Conservation (phyloP, 35 echinoderm and acorn worm species). For the Amphiura filiformis region DNA sequence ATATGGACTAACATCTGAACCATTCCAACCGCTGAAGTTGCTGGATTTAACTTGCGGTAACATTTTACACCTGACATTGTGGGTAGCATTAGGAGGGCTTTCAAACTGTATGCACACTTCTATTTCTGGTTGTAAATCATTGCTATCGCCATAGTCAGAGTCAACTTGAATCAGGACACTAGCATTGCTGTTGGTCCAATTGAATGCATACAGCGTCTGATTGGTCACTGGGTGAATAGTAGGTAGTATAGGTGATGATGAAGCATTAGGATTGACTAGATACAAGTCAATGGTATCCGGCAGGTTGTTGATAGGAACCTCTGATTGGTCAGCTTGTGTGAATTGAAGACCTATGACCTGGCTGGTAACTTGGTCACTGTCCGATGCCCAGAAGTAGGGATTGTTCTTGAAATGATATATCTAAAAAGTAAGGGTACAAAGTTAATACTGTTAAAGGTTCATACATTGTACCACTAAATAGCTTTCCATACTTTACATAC, state of each 20-base stretch:
- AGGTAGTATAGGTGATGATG: not conserved
- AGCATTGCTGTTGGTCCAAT: slow-evolving; percentile 31
- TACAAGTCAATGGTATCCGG: slow-evolving; percentile 40
- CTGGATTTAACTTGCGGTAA: not conserved
- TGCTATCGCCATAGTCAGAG: not conserved
- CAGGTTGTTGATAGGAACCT: slow-evolving; percentile 29
- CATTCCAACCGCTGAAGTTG: slow-evolving; percentile 23
- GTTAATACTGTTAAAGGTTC: not conserved
- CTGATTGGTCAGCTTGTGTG: slow-evolving; percentile 4
- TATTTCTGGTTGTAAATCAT: not conserved
- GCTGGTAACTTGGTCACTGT: slow-evolving; percentile 38
- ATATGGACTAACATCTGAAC: slow-evolving; percentile 49
- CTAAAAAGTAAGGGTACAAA: slow-evolving; percentile 16
- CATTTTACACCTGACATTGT: slow-evolving; percentile 1
- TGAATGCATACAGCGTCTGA: slow-evolving; percentile 48
- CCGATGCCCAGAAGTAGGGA: slow-evolving; percentile 57
- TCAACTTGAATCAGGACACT: slow-evolving; percentile 43
- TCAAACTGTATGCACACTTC: slow-evolving; percentile 10
- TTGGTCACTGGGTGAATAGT: not conserved
- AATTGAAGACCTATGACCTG: slow-evolving; percentile 60
- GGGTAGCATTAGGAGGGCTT: not conserved
- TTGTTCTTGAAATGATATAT: slow-evolving; percentile 56
- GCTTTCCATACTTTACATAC: too few species aligned
- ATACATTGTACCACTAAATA: too few species aligned
- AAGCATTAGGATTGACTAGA: slow-evolving; percentile 22